Conservation (phyloP, 2,888 invertebrate species). For the Andricus curvator region DNA sequence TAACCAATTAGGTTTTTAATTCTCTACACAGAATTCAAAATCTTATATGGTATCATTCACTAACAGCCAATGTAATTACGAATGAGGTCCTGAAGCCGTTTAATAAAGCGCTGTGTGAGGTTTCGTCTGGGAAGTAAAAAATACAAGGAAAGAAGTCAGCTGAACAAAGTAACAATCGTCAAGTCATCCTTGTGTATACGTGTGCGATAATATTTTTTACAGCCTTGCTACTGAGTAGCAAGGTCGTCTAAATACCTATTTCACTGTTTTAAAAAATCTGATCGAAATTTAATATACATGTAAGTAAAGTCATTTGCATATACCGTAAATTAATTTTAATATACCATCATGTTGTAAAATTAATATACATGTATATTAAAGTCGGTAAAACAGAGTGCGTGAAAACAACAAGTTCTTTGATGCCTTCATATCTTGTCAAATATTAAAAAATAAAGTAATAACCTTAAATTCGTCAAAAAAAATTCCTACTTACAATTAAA, state of each 20-base stretch:
- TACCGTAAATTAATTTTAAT: no score
- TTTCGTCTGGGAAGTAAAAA: constrained; percentile 1
- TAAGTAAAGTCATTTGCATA: no score
- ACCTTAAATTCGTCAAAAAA: no score
- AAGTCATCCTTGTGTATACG: neutral
- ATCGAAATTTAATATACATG: no score
- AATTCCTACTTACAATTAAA: no score
- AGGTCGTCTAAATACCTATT: neutral
- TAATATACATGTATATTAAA: no score
- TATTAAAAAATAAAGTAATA: no score
- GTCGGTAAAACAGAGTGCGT: no score
- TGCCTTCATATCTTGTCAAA: no score
- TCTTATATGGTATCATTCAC: constrained; percentile 8
- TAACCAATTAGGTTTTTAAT: neutral
- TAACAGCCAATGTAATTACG: neutral
- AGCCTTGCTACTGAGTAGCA: neutral
- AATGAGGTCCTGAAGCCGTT: neutral
- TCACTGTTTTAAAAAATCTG: no score
- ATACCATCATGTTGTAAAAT: no score
- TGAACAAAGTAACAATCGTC: neutral
- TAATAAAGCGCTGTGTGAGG: neutral
- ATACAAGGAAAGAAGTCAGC: neutral
- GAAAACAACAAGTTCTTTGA: no score
- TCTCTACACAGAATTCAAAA: neutral
- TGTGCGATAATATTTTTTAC: neutral